These are phyloP conservation scores for Ophion costatus DNA, from an alignment of 2,888 invertebrate genomes.

Conservation along the genomic window DNA sequence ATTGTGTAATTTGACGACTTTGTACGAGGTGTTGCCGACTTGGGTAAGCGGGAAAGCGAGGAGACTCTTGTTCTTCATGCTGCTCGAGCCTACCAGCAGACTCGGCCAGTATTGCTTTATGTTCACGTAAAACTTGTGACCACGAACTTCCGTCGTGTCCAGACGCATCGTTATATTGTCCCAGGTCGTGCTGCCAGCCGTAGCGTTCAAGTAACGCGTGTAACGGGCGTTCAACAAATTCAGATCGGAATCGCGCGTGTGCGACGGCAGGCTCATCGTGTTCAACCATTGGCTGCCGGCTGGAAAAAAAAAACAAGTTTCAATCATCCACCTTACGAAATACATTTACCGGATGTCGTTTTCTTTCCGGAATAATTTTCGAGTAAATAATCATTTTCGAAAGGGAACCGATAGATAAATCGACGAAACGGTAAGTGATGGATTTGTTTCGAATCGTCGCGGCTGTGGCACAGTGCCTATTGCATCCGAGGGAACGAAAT, in stretches of 20 bases:
- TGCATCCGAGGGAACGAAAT: neutral
- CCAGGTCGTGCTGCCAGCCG: slow-evolving; percentile 83
- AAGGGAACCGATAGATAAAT: too few species aligned
- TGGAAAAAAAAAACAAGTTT: slow-evolving; percentile 76
- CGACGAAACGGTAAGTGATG: neutral
- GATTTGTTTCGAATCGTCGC: neutral
- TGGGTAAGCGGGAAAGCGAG: slow-evolving; percentile 90
- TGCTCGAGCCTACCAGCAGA: slow-evolving; percentile 77
- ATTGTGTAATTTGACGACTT: slow-evolving; percentile 89
- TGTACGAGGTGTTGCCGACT: slow-evolving; percentile 88
- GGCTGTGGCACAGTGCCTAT: too few species aligned
- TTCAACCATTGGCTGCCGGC: slow-evolving; percentile 89
- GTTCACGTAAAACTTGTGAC: slow-evolving; percentile 87
- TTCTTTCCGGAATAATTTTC: neutral
- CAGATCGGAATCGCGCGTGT: slow-evolving; percentile 89
- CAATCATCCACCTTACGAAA: neutral
- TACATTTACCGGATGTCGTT: neutral
- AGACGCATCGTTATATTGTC: slow-evolving; percentile 90
- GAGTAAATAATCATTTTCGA: too few species aligned
- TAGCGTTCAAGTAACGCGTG: slow-evolving; percentile 86
- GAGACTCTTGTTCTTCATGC: slow-evolving; percentile 82
- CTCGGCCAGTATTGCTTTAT: slow-evolving; percentile 90
- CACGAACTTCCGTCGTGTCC: slow-evolving; percentile 90
- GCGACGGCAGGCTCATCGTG: slow-evolving; percentile 87
- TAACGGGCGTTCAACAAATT: slow-evolving; percentile 87